phyloP scores from a whole-genome alignment of 2,797 vertebrate genomes.

The Bradypus variegatus region DNA sequence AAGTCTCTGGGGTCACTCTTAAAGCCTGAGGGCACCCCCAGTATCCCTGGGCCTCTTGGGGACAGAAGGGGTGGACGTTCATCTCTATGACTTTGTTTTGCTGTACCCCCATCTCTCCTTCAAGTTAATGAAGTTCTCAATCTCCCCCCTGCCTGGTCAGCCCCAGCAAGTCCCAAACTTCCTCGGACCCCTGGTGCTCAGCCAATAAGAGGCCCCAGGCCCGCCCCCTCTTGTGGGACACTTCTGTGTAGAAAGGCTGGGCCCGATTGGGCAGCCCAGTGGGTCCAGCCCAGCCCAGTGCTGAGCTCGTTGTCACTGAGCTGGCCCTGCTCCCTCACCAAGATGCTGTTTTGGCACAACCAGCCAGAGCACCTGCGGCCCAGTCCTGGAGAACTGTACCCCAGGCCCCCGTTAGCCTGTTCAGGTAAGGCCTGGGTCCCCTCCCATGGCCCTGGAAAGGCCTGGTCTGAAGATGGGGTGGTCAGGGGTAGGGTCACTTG shows the following conservation, averaged over 20 bases:
- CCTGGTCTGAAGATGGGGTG: neutral
- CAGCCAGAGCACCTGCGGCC: constrained; percentile 65
- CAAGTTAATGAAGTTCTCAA: neutral
- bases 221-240: neutral
- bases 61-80: neutral
- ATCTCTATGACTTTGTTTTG: neutral
- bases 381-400: constrained; percentile 50
- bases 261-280: neutral
- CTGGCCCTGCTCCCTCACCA: neutral
- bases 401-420: constrained; percentile 34
- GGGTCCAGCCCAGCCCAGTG: neutral
- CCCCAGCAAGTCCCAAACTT: neutral
- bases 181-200: neutral
- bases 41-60: neutral
- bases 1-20: neutral
- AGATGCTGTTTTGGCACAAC: constrained; percentile 69
- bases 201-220: neutral
- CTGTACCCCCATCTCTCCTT: neutral
- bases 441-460: neutral
- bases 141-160: neutral
- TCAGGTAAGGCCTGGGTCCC: constrained; percentile 53
- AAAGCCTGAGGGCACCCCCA: neutral
- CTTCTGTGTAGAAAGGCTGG: neutral
- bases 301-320: neutral
- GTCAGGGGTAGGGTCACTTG: accelerated